Conservation (phyloP, 2,888 invertebrate species). For the Laspeyria flexula region DNA sequence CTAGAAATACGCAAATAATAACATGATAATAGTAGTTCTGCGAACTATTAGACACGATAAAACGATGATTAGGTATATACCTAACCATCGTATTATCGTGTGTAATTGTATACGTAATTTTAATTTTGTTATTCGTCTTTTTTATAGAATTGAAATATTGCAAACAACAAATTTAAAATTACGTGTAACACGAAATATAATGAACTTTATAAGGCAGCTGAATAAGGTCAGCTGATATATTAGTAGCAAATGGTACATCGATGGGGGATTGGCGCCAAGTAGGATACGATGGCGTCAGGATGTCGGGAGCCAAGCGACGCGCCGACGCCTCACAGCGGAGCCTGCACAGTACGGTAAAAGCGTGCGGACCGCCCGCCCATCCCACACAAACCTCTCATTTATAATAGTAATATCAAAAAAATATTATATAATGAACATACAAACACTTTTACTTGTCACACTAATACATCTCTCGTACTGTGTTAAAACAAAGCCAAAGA, state of each 20-base stretch:
- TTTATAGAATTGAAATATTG: too few species aligned
- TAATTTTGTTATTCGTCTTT: too few species aligned
- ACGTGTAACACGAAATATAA: neutral
- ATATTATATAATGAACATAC: constrained; percentile 28
- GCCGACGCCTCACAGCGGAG: constrained; percentile 27
- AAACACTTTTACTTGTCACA: constrained; percentile 19
- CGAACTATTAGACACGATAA: neutral
- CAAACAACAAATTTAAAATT: neutral
- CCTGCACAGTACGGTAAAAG: constrained; percentile 36
- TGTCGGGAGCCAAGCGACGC: constrained; percentile 52
- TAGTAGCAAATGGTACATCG: neutral
- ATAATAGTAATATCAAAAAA: neutral
- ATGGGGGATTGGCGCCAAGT: constrained; percentile 29
- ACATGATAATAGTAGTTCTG: neutral
- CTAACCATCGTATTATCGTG: too few species aligned
- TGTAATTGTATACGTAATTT: too few species aligned
- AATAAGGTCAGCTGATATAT: neutral
- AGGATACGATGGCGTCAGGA: constrained; percentile 55
- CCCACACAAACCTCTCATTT: constrained; percentile 7
- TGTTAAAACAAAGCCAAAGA: constrained; percentile 49
- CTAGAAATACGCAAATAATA: neutral
- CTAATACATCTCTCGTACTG: constrained; percentile 20
- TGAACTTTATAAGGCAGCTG: neutral
- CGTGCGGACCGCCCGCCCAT: constrained; percentile 37
- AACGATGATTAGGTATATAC: neutral